phyloP scores from a whole-genome alignment of 2,113 vertebrate genomes.

The Platysternon megacephalum region DNA sequence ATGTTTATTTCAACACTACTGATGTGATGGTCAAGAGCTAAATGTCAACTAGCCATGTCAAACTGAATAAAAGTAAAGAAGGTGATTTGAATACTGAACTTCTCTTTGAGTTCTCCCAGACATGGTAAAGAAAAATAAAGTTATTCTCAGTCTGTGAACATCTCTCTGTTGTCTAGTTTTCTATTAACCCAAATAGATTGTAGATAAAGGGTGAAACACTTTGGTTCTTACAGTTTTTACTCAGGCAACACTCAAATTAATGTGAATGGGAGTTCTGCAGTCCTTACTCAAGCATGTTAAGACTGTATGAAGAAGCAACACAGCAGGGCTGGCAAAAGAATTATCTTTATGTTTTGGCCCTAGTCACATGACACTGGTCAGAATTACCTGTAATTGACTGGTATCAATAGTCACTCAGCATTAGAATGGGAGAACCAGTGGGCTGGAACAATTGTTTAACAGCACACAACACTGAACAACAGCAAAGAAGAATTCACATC shows the following conservation, averaged over 20 bases:
- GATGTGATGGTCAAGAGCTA: not conserved
- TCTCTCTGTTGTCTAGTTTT: not conserved
- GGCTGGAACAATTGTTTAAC: too few species aligned
- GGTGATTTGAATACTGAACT: not conserved
- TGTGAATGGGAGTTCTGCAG: not conserved
- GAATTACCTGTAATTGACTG: not conserved
- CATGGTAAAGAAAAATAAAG: not conserved
- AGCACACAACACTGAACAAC: too few species aligned
- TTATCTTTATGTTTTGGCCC: not conserved
- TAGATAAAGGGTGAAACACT: not conserved
- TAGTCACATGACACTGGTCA: not conserved
- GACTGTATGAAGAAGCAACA: not conserved
- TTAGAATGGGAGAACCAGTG: too few species aligned
- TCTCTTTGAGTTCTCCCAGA: not conserved
- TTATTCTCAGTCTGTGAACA: not conserved
- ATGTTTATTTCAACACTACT: not conserved
- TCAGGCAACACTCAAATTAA: not conserved
- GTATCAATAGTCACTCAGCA: too few species aligned
- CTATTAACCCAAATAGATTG: not conserved
- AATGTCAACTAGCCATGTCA: not conserved
- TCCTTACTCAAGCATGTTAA: not conserved
- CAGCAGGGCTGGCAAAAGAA: not conserved
- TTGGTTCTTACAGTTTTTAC: not conserved
- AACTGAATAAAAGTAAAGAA: not conserved
- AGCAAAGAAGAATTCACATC: not conserved